Conservation (phyloP, 2,113 vertebrate genomes). For the Amphiprion percula region DNA sequence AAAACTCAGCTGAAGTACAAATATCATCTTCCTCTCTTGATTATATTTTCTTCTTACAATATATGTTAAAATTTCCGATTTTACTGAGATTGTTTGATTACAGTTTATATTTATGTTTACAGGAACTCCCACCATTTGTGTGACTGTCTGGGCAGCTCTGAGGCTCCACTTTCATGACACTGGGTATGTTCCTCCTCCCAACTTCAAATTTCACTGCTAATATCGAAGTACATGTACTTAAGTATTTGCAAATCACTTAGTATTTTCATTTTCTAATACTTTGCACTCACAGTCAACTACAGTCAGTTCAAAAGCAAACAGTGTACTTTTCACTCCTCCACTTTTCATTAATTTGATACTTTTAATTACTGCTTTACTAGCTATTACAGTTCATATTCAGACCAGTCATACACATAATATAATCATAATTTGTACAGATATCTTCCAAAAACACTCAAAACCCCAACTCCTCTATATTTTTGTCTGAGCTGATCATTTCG, state of each 20-base stretch:
- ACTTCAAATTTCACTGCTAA: background rate
- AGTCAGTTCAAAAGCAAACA: background rate
- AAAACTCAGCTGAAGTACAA: too few relatives aligned
- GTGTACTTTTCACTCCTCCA: background rate
- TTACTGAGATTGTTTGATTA: background rate
- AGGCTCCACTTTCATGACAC: slow-evolving; percentile 93
- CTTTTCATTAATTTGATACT: background rate
- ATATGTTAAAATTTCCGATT: background rate
- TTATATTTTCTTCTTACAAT: too few relatives aligned
- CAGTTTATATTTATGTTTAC: slow-evolving; percentile 17
- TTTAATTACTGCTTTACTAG: background rate
- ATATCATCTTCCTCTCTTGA: too few relatives aligned
- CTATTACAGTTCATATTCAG: too few relatives aligned
- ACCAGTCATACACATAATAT: too few relatives aligned
- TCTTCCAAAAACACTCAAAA: too few relatives aligned
- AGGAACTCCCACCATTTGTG: slow-evolving; percentile 98
- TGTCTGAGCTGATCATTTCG: too few relatives aligned
- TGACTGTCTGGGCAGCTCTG: slow-evolving; percentile 95
- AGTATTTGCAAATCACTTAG: background rate
- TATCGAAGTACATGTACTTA: background rate
- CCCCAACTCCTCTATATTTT: too few relatives aligned
- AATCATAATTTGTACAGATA: too few relatives aligned
- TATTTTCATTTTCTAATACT: background rate
- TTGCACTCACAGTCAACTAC: background rate
- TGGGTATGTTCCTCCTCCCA: slow-evolving; percentile 83